Percentiles rank a stretch among this genome's conserved stretches.
Evolutionary conservation across 2,888 invertebrate genomes (phyloP).

Genomic region (Peribatodes rhomboidaria): DNA sequence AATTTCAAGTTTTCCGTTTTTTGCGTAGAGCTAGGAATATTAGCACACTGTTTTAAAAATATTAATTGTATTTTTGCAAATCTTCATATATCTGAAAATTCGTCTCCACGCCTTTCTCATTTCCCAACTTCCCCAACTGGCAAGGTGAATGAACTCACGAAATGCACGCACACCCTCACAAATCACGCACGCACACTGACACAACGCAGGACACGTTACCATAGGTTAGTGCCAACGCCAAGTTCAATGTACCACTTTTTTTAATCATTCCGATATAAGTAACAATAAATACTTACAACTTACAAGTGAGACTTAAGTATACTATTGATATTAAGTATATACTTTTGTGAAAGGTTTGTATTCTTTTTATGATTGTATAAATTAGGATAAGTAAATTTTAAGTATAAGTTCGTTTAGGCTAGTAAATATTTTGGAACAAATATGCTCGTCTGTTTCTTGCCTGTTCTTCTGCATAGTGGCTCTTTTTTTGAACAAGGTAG

Average conservation of each 20-base stretch:
- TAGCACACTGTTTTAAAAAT: no score
- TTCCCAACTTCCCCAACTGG: slow-evolving; percentile 84
- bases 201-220: slow-evolving; percentile 70
- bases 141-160: slow-evolving; percentile 85
- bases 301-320: background rate
- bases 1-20: background rate
- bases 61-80: background rate
- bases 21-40: no score
- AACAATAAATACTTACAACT: slow-evolving; percentile 5
- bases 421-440: no score
- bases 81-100: background rate
- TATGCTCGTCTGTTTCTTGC: no score
- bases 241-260: slow-evolving; percentile 63
- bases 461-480: no score
- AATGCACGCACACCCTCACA: slow-evolving; percentile 74
- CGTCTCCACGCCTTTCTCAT: slow-evolving; percentile 60
- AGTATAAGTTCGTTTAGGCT: no score
- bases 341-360: no score
- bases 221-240: slow-evolving; percentile 74
- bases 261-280: slow-evolving; percentile 44
- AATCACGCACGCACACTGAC: slow-evolving; percentile 53
- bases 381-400: no score
- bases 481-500: no score
- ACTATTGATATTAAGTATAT: no score
- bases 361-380: no score